phyloP scores from a whole-genome alignment of 2,797 vertebrate genomes.

The Micromesistius poutassou region DNA sequence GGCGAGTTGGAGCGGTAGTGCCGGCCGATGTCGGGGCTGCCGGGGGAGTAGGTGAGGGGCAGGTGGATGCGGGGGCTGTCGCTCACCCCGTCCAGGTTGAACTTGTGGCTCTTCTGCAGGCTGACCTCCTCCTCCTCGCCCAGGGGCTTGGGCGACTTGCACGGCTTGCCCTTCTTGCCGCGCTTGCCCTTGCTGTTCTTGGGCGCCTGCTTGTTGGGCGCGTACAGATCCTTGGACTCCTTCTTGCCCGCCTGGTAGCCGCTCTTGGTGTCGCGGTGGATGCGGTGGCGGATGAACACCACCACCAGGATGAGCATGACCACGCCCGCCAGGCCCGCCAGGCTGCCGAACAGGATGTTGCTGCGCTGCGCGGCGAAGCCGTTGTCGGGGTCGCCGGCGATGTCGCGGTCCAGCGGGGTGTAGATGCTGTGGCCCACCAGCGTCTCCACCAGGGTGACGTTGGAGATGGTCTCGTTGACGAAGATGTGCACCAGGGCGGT shows the following conservation, averaged over 20 bases:
- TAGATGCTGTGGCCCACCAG: conserved; percentile 95
- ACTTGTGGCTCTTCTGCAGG: conserved; percentile 95
- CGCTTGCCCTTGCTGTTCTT: conserved; percentile 91
- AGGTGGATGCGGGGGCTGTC: conserved; percentile 98
- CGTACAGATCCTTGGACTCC: conserved; percentile 96
- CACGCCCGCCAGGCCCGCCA: conserved; percentile 92
- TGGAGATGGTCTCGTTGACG: conserved; percentile 94
- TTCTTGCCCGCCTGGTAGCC: conserved; percentile 98
- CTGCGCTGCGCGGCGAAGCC: conserved; percentile 90
- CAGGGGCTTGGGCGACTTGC: conserved; percentile 88
- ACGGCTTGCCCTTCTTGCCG: conserved; percentile 90
- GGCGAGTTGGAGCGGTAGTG: conserved; percentile 99
- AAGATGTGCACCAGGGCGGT: conserved; percentile 95
- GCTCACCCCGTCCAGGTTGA: conserved; percentile 92
- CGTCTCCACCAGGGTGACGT: conserved; percentile 90
- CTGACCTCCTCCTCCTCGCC: conserved; percentile 86
- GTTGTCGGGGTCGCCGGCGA: conserved; percentile 92
- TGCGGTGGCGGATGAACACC: conserved; percentile 89
- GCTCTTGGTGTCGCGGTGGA: conserved; percentile 94
- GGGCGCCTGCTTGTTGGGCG: conserved; percentile 91
- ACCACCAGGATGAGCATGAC: conserved; percentile 90
- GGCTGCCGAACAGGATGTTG: conserved; percentile 96
- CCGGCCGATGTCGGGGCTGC: conserved; percentile 94
- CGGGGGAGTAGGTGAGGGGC: conserved; percentile 94
- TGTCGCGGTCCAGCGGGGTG: conserved; percentile 93